These are phyloP conservation scores for Odocoileus virginianus DNA, from an alignment of 2,113 vertebrate genomes.

Conservation along the genomic window DNA sequence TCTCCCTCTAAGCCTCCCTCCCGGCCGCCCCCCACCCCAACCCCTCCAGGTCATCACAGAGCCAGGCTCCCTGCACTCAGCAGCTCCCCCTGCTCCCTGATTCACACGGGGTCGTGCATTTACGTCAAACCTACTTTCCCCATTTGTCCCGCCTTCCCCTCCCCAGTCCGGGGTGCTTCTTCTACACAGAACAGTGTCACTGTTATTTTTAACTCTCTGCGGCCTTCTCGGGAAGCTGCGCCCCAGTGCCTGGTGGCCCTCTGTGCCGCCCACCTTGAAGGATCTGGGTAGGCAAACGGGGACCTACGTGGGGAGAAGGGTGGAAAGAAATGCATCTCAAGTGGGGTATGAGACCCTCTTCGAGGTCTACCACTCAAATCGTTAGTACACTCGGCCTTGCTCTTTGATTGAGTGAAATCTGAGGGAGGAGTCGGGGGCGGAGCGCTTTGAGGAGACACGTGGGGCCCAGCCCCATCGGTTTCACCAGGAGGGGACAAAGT, in stretches of 20 bases:
- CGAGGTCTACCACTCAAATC: not conserved
- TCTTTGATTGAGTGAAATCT: not conserved
- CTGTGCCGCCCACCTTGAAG: not conserved
- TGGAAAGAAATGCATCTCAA: not conserved
- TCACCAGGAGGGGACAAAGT: not conserved
- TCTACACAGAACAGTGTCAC: not conserved
- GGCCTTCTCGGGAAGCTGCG: not conserved
- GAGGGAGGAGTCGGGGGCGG: fast-evolving
- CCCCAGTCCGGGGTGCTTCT: not conserved
- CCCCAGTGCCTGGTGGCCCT: not conserved
- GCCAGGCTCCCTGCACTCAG: not conserved
- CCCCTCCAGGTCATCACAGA: not conserved
- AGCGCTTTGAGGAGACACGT: not conserved
- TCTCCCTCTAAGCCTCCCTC: not conserved
- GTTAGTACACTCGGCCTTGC: not conserved
- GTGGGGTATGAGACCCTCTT: not conserved
- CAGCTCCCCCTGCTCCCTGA: not conserved
- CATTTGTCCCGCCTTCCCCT: not conserved
- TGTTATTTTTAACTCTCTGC: not conserved
- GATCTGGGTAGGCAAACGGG: not conserved
- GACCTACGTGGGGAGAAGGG: not conserved
- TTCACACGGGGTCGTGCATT: fast-evolving
- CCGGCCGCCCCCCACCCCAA: fast-evolving
- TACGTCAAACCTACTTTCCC: not conserved
- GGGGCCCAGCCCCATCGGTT: not conserved